Base-by-base conservation (phyloP, 2,113 vertebrate species). In the Brevimyrus niger region DNA sequence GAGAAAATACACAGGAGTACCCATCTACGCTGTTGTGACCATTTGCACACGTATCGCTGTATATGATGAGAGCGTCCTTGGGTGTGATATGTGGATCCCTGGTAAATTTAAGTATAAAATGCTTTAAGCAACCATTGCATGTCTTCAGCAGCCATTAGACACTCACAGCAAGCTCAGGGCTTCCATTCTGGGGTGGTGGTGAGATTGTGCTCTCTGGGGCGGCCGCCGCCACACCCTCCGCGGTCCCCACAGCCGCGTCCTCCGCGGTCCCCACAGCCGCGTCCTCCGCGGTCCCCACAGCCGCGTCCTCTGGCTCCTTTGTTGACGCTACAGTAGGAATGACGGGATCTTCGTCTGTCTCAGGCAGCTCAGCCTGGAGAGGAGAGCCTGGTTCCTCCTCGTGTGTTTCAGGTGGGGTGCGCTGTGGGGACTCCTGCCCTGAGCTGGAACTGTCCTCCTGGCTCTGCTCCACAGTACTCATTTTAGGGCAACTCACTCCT, bases 381-480 rank as follows among this genome's bases (percentile, higher is more conserved):
- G 38, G 53, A 47, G 31, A n/a, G 3, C 2, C 21, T 3, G 13
- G 15, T 42, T 50, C 65, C 73, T 87, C 53, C 65, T 11, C 2
- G n/a, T 3, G 87, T 35, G 23, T 15, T 55, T 76, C 46, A 61
- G 48, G 53, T 82, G 86, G 46, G 8, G 38, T 17, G 38, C 55
- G 58, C 19, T 55, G 38, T 88, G 92, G 88, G 4, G 90, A 93
- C 90, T 85, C 87, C n/a, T 82, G 42, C 6, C 76, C 80, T 8
- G 91, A 48, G 48, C 58, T 87, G 23, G 90, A 91, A 31, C 76
- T 61, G 53, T 21, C n/a, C 50, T 61, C 69, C 38, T 90, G 53
- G 15, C 46, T 9, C 9, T 89, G 4, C 80, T 87, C 19, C 46
- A 27, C 27, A 11, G 51, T 76, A 53, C 55, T 17, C 6, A 42